Conservation (phyloP, 2,797 vertebrate species). For the Apogon hyalosoma region DNA sequence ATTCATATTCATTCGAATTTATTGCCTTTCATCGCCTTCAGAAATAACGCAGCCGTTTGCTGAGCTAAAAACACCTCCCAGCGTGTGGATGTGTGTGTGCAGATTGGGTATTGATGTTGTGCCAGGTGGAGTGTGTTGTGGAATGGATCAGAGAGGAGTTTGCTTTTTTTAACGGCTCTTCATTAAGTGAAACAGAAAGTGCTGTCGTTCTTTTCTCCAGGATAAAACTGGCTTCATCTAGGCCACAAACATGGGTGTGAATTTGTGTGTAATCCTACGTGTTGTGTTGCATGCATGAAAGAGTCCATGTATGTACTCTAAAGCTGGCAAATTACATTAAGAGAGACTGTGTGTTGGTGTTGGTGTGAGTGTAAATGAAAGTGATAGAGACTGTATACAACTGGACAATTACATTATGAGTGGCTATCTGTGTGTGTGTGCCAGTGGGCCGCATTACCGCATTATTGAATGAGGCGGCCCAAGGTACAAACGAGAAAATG, state of each 20-base stretch:
- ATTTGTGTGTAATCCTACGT: conserved; percentile 7
- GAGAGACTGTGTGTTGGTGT: conserved; percentile 36
- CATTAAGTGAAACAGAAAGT: conserved; percentile 51
- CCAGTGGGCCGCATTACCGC: conserved; percentile 54
- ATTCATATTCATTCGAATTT: conserved; percentile 64
- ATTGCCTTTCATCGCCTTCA: conserved; percentile 59
- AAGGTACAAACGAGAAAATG: conserved; percentile 78
- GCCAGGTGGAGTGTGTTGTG: conserved; percentile 66
- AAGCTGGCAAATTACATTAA: conserved; percentile 50
- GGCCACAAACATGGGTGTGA: conserved; percentile 4
- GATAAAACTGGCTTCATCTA: conserved; percentile 29
- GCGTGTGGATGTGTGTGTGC: conserved; percentile 19
- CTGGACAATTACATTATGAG: conserved; percentile 60
- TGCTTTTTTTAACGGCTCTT: conserved; percentile 50
- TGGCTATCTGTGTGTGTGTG: conserved; percentile 48
- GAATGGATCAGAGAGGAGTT: conserved; percentile 58
- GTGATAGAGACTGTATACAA: conserved; percentile 62
- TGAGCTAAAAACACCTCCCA: conserved; percentile 25
- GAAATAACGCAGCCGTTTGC: conserved; percentile 42
- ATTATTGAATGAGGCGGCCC: conserved; percentile 71
- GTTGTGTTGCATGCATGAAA: conserved; percentile 3
- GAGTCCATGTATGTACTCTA: conserved; percentile 12
- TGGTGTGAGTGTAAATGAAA: conserved; percentile 45
- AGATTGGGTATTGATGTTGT: conserved; percentile 72
- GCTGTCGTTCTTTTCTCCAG: conserved; percentile 18